phyloP scores from a whole-genome alignment of 2,888 invertebrate genomes.

The Beris morrisii region DNA sequence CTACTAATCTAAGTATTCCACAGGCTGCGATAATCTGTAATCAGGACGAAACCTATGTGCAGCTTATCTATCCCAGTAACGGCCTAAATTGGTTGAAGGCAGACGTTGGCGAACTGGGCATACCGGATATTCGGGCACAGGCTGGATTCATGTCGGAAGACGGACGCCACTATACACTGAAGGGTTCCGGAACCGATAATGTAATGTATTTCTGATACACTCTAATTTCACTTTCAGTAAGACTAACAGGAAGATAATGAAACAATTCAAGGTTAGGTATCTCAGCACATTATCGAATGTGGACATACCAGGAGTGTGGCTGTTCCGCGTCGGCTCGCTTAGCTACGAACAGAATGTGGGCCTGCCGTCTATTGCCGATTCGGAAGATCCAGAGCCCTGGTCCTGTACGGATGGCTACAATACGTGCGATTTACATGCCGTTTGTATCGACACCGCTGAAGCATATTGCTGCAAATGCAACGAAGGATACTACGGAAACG shows the following conservation, averaged over 20 bases:
- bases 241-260: conserved; percentile 20
- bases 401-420: conserved; percentile 67
- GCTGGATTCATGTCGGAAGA: conserved; percentile 88
- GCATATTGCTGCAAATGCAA: conserved; percentile 92
- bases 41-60: conserved; percentile 71
- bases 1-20: background rate
- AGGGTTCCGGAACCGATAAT: conserved; percentile 91
- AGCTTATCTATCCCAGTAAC: conserved; percentile 83
- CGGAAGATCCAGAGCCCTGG: conserved; percentile 54
- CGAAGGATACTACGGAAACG: conserved; percentile 89
- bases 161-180: conserved; percentile 72
- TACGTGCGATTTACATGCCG: conserved; percentile 79
- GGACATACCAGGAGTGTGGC: conserved; percentile 81
- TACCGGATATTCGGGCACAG: conserved; percentile 90
- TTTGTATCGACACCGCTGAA: conserved; percentile 76
- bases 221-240: background rate
- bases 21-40: conserved; percentile 50
- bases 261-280: conserved; percentile 48
- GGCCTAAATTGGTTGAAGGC: conserved; percentile 93
- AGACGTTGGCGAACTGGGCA: conserved; percentile 70
- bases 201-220: conserved; percentile 60
- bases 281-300: conserved; percentile 80
- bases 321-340: conserved; percentile 80
- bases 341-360: conserved; percentile 64
- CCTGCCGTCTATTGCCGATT: conserved; percentile 64